A percentile compares a stretch with the other conserved stretches of the same genome.
These are phyloP conservation scores for Trididemnum clinides DNA, from an alignment of 23 tunicate genomes.

Conservation along the genomic window DNA sequence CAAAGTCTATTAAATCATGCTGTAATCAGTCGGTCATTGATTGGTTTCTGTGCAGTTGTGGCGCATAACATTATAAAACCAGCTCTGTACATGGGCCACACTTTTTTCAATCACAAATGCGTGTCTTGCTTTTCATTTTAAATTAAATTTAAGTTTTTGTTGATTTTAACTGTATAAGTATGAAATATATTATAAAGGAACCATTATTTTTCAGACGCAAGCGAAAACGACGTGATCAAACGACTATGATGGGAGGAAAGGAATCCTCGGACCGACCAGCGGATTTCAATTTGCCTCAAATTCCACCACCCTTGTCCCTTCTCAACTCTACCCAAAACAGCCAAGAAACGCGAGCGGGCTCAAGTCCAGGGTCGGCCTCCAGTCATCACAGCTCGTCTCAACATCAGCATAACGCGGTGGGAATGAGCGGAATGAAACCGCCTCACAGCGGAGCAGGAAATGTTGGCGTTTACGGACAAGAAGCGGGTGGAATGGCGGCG, in stretches of 20 bases:
- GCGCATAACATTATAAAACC: too few species aligned
- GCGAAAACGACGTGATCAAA: conserved; percentile 84
- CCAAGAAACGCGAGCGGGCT: conserved; percentile 26
- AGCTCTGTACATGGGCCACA: too few species aligned
- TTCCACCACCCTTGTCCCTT: conserved; percentile 81
- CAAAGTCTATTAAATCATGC: too few species aligned
- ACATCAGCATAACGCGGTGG: neutral
- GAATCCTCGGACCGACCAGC: conserved; percentile 60
- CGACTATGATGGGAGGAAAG: conserved; percentile 24
- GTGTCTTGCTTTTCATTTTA: too few species aligned
- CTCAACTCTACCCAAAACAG: conserved; percentile 39
- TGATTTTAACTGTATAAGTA: too few species aligned
- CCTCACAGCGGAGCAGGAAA: conserved; percentile 12
- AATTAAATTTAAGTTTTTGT: too few species aligned
- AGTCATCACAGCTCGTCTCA: conserved; percentile 15
- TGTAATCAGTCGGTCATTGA: too few species aligned
- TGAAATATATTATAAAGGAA: too few species aligned
- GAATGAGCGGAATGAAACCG: conserved; percentile 45
- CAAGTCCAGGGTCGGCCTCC: neutral
- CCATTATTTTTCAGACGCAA: conserved; percentile 93
- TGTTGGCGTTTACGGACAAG: conserved; percentile 15
- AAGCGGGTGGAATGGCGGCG: neutral
- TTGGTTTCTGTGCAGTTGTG: too few species aligned
- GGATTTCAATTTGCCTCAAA: conserved; percentile 85
- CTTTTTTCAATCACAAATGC: too few species aligned